Evolutionary conservation across 2,888 invertebrate genomes (phyloP), one percentile per base, ranked within the genome.

Genomic region (Nomada fucata): DNA sequence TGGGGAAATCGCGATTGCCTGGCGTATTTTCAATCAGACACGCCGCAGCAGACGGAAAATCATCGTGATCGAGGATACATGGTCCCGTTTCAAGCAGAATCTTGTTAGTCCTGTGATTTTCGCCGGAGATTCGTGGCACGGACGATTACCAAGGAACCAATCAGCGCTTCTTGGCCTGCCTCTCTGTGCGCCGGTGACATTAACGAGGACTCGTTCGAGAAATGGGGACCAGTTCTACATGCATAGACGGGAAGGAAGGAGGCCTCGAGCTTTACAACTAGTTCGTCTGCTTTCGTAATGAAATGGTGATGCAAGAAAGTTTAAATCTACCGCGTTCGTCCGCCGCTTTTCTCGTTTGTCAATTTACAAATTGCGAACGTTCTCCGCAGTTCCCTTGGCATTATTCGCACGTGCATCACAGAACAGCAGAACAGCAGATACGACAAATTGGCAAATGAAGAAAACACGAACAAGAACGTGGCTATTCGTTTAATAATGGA

Each of bases 141-240:
- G 60, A 84, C 77, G 87, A 86, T 84, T 78, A 86, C 79, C 78
- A 23, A 3, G 60, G 61, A 80, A 77, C 82, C 79, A 85, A 86
- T 85, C 83, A 73, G 67, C 53, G 53, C 72, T 63, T 36, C 68
- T 70, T 59, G 55, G 53, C 42, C 36, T 23, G 60, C 61, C 47
- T 68, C 53, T 61, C 42, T 23, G 15, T 36, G 52, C 18, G 44
- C 42, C 18, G 29, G 36, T 36, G 26, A 29, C 59, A 85, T 70
- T 85, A 85, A 85, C 74, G 71, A 55, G 71, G 52, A 20, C 29
- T 72, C 52, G 47, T 69, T 60, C 44, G 44, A 42, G 64, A 65
- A 69, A 78, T 44, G 60, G 29, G 18, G 18, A 55, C 52, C 36
- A 63, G 70, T 59, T 29, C 11, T 23, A 57, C 52, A 10, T 23